Conservation (phyloP, 2,113 vertebrate genomes). For the Equus przewalskii region DNA sequence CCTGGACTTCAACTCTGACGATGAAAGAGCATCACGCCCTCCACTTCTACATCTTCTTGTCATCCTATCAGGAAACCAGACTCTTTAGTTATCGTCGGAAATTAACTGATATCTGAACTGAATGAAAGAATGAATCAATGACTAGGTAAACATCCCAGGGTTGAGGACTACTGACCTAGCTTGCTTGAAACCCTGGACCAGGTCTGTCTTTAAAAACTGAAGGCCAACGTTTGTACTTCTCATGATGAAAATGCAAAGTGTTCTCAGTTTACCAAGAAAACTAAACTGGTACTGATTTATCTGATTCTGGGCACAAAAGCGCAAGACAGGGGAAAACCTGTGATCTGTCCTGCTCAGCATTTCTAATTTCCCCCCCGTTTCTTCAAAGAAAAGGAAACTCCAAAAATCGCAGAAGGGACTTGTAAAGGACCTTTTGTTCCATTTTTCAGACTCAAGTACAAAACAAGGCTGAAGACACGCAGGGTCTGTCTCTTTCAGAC, state of each 20-base stretch:
- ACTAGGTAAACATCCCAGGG: background rate
- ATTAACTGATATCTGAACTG: background rate
- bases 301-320: background rate
- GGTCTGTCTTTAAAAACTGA: background rate
- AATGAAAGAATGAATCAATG: background rate
- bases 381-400: conserved; percentile 21
- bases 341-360: background rate
- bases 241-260: background rate
- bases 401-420: background rate
- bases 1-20: background rate
- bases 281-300: background rate
- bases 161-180: background rate
- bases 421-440: background rate
- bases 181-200: background rate
- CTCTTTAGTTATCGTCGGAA: background rate
- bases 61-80: background rate
- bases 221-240: background rate
- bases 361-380: background rate
- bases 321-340: background rate
- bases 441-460: background rate
- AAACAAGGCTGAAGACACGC: background rate
- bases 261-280: background rate
- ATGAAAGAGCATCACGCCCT: background rate
- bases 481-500: background rate
- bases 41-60: background rate